These are phyloP conservation scores for Pseudopipra pipra DNA, from an alignment of 2,113 vertebrate species.

Conservation along the genomic window DNA sequence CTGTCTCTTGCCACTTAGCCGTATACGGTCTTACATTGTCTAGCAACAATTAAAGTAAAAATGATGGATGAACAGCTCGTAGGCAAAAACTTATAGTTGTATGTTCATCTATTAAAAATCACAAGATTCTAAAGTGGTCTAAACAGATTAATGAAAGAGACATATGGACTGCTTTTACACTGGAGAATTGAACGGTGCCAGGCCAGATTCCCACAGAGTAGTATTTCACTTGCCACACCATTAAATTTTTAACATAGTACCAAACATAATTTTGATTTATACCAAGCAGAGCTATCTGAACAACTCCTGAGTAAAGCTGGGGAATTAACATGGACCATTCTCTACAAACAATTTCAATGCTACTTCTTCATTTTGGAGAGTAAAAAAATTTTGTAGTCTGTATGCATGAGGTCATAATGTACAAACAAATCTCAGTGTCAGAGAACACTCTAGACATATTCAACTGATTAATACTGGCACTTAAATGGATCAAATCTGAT, in stretches of 20 bases:
- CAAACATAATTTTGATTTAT: neutral
- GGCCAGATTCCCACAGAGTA: neutral
- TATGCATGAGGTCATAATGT: neutral
- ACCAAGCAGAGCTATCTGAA: neutral
- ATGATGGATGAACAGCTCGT: slow-evolving; percentile 45
- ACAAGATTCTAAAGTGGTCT: slow-evolving; percentile 36
- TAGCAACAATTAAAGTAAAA: slow-evolving; percentile 63
- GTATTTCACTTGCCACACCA: neutral
- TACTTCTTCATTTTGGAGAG: neutral
- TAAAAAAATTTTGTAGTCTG: neutral
- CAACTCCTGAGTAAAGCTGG: neutral
- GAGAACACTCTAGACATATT: neutral
- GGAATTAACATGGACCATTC: neutral
- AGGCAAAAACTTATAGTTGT: slow-evolving; percentile 33
- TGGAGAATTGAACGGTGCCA: neutral
- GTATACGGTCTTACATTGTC: neutral
- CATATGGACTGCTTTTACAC: neutral
- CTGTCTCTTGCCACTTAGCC: slow-evolving; percentile 48
- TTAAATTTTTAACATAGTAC: neutral
- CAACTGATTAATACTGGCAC: neutral
- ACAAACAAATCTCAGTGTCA: neutral
- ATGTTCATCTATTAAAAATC: neutral
- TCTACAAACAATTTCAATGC: neutral
- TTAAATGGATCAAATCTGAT: neutral
- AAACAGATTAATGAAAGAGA: slow-evolving; percentile 48